Evolutionary conservation across 2,888 invertebrate species (phyloP), one percentile per base, ranked within the genome.

Genomic region (Eupithecia pulchellata): DNA sequence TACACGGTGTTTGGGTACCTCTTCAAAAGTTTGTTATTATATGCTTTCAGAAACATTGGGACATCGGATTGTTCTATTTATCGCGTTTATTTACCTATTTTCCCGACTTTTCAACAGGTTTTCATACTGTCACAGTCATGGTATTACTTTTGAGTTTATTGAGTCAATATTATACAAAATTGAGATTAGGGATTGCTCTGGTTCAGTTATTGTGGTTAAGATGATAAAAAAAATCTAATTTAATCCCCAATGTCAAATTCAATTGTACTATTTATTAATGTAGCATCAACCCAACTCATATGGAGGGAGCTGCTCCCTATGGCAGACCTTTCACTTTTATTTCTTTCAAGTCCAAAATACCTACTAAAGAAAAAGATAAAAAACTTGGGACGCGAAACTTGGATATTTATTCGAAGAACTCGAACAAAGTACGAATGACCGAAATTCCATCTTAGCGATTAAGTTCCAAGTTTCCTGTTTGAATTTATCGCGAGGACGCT

Each of bases 401-500:
- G 29, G 30, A 47, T 52, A 85, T 86, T 86, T 85, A 85, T 85
- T 79, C 77, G 76, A 72, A 70, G 72, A 80, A 82, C 79, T 83
- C 82, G 81, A 85, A 86, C 84, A 84, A 85, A 81, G 84, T 83
- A 83, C 82, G 82, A 88, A 86, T 84, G 82, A 82, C 86, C 84
- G 74, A 84, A 87, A 88, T 87, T 84, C 87, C 86, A 81, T 81
- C 81, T 82, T 81, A 83, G 81, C 85, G 87, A 87, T 88, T 88
- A 87, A 86, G 85, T 77, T 75, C 75, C 71, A 90, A 91, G 85
- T 89, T 90, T 86, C 72, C 76, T 77, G 77, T 82, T 80, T 76
- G 85, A 89, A 91, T 91, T 91, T 90, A 91, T 90, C 78, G 84
- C 84, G 75, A 80, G 84, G 84, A 87, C 87, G 89, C 88, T 88